Evolutionary conservation across 2,113 vertebrate genomes (phyloP), one percentile per base, ranked within the genome.

Genomic region (Nothobranchius kuhntae): DNA sequence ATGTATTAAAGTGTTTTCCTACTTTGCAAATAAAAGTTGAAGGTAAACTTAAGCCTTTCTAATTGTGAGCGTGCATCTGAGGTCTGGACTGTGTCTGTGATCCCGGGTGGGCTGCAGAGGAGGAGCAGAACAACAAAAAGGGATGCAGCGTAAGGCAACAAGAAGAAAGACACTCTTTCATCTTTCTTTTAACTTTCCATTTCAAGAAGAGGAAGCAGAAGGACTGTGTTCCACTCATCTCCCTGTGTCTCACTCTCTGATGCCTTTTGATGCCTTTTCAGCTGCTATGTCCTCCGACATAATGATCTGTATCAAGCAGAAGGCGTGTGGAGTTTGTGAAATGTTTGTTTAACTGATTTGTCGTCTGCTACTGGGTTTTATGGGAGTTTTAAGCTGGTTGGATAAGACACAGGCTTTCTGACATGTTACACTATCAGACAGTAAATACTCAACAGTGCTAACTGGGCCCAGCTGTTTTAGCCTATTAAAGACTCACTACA

Each of bases 231-330:
- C 36, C 40, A 47, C 54, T 56, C 61, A 59, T 21, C 7, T 51
- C 55, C 53, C 68, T 63, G 46, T 64, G 48, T 75, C 60, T 47
- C 40, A 17, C 61, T 65, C 57, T 70, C 53, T 61, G 55, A 86
- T 17, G 15, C 53, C 71, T 75, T 86, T 87, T 86, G 85, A 89
- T 87, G 85, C 84, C 85, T 89, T 76, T 83, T 79, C 58, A 70
- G 82, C 65, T 76, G 53, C 71, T 66, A 45, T 68, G 53, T 45
- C 14, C 50, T 56, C 62, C 54, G 57, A 73, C 61, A 84, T 65
- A 66, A 59, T 52, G 65, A 52, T 38, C 44, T 59, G 17, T 75
- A 54, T 58, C 46, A 83, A 75, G 65, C 52, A 64, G 81, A 85
- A 78, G 65, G 69, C 60, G 55, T 17, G 30, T 69, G 38, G 38